phyloP scores from a whole-genome alignment of 2,113 vertebrate species.

The Calyptommatus sinebrachiatus region DNA sequence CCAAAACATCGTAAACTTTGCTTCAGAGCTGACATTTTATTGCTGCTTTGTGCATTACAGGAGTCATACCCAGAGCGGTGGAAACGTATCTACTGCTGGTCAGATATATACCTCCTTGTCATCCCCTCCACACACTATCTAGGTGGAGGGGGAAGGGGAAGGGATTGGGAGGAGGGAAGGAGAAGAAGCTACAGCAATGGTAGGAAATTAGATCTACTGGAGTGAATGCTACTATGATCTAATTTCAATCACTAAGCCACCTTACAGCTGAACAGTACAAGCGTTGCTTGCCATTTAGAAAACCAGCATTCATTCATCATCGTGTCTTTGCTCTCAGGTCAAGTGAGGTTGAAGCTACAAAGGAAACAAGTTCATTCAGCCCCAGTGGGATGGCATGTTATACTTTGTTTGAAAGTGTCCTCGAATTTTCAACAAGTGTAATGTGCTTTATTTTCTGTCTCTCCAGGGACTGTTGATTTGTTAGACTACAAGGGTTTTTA shows the following conservation, averaged over 20 bases:
- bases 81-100: background rate
- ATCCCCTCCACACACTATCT: slow-evolving; percentile 33
- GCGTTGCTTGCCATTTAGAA: slow-evolving; percentile 41
- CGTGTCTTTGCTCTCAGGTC: slow-evolving; percentile 32
- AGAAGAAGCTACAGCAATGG: slow-evolving; percentile 1
- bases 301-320: slow-evolving; percentile 54
- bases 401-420: slow-evolving; percentile 33
- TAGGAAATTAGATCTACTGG: slow-evolving; percentile 8
- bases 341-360: slow-evolving; percentile 9
- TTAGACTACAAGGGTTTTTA: slow-evolving; percentile 3
- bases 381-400: slow-evolving; percentile 21
- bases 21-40: slow-evolving; percentile 47
- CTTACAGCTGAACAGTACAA: slow-evolving; percentile 17
- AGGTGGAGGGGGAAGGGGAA: slow-evolving; percentile 5
- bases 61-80: slow-evolving; percentile 26
- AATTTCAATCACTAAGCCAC: slow-evolving; percentile 49
- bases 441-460: slow-evolving; percentile 21
- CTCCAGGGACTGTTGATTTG: background rate
- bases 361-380: slow-evolving; percentile 56
- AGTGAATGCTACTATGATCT: slow-evolving; percentile 7
- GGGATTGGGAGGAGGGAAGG: slow-evolving; percentile 12
- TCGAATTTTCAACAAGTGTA: slow-evolving; percentile 32
- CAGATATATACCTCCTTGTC: slow-evolving; percentile 52
- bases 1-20: slow-evolving; percentile 53
- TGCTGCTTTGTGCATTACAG: slow-evolving; percentile 5